Percentiles rank a stretch among this genome's conserved stretches.
Conservation (phyloP, 2,113 vertebrate species). For the Gymnarchus niloticus region DNA sequence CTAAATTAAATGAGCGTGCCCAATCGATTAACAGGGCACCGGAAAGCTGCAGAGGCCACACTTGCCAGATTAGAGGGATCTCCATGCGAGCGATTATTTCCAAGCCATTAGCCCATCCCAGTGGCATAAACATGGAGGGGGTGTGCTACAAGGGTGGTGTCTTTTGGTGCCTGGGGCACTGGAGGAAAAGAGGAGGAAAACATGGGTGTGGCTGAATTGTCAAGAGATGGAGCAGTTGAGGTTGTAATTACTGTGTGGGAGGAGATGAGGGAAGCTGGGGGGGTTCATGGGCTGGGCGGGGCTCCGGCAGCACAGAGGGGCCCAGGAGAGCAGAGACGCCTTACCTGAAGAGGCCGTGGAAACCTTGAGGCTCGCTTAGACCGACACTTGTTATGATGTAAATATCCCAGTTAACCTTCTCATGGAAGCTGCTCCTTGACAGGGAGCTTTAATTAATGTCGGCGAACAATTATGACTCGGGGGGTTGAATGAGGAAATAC, state of each 20-base stretch:
- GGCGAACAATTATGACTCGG: conserved; percentile 34
- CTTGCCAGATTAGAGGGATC: conserved; percentile 46
- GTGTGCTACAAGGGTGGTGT: conserved; percentile 42
- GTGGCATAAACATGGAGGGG: conserved; percentile 59
- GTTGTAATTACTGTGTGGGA: conserved; percentile 45
- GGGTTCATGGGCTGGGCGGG: too few species aligned
- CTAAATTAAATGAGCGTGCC: too few species aligned
- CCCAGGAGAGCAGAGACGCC: too few species aligned
- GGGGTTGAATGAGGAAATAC: conserved; percentile 40
- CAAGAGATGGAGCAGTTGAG: conserved; percentile 42
- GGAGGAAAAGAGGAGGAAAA: background rate
- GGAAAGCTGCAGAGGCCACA: background rate
- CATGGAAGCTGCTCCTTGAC: background rate
- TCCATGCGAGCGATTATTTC: conserved; percentile 63
- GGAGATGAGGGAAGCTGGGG: background rate
- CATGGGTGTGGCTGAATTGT: conserved; percentile 47
- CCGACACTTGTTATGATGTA: conserved; percentile 13
- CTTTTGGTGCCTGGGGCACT: conserved; percentile 34
- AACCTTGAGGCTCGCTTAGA: background rate
- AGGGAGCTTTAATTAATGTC: conserved; percentile 45
- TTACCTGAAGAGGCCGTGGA: too few species aligned
- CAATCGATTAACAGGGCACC: background rate
- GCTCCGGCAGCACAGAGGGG: too few species aligned
- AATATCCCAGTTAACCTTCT: conserved; percentile 6
- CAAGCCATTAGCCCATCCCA: conserved; percentile 60